Evolutionary conservation across 2,113 vertebrate species (phyloP).

Genomic region (Argyrosomus japonicus): DNA sequence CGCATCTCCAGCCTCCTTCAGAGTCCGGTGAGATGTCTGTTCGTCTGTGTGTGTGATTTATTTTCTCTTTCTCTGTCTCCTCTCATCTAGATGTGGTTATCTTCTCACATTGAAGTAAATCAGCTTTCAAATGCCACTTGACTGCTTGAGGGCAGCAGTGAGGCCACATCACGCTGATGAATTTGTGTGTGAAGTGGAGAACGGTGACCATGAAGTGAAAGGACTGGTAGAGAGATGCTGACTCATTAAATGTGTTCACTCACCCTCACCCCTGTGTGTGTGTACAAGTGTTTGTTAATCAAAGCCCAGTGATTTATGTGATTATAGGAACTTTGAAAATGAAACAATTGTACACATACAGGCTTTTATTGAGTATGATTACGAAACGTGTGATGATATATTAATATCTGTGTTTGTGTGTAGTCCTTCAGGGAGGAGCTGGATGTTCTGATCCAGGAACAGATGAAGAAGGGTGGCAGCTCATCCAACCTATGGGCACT

Average conservation of each 20-base stretch:
- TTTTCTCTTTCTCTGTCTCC: conserved; percentile 70
- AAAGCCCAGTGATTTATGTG: neutral
- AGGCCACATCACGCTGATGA: conserved; percentile 27
- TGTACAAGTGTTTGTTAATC: conserved; percentile 8
- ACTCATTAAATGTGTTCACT: conserved; percentile 23
- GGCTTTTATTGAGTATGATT: too few relatives aligned
- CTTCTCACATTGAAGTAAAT: conserved; percentile 69
- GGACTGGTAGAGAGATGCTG: neutral
- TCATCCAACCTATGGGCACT: conserved; percentile 96
- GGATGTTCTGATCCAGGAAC: conserved; percentile 97
- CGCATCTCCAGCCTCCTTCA: conserved; percentile 94
- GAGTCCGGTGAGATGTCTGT: conserved; percentile 85
- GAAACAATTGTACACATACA: too few relatives aligned
- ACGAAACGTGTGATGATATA: neutral
- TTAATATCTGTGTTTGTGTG: conserved; percentile 32
- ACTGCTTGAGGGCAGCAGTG: conserved; percentile 42
- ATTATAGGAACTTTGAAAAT: neutral
- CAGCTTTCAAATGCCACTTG: conserved; percentile 64
- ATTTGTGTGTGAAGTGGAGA: conserved; percentile 7
- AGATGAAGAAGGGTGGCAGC: conserved; percentile 98
- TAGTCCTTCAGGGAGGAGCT: conserved; percentile 98
- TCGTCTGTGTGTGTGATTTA: neutral
- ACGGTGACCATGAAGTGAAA: neutral
- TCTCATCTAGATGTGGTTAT: conserved; percentile 70
- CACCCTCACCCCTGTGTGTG: neutral